phyloP scores from a whole-genome alignment of 2,797 vertebrate species.

The Podarcis lilfordi region DNA sequence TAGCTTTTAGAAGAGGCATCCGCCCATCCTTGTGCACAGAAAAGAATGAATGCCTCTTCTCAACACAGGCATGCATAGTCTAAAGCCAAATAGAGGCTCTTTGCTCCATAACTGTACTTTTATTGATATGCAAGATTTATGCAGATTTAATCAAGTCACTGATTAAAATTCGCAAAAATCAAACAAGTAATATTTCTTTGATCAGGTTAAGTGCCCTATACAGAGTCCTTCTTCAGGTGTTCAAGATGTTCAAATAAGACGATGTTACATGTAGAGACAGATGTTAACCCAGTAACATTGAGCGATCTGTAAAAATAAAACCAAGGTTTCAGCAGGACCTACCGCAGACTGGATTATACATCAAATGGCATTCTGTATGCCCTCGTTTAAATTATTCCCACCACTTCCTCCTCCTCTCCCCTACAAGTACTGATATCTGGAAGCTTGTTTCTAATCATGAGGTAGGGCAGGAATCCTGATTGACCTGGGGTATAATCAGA shows the following conservation, averaged over 20 bases:
- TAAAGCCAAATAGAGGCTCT: neutral
- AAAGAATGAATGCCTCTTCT: neutral
- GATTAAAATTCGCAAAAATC: neutral
- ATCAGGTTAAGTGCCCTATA: neutral
- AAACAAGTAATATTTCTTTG: neutral
- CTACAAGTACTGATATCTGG: too few species aligned
- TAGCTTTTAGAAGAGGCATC: too few species aligned
- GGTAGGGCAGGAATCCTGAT: neutral
- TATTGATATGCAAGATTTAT: neutral
- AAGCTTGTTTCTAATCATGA: neutral
- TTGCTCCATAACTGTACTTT: neutral
- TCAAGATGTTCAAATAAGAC: neutral
- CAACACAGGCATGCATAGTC: too few species aligned
- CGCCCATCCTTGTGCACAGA: neutral
- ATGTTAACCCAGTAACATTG: neutral
- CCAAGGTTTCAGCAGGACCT: neutral
- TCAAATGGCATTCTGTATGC: too few species aligned
- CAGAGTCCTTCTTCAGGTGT: neutral
- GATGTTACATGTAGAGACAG: neutral
- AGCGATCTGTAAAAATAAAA: neutral
- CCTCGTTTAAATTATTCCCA: neutral
- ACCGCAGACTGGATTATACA: too few species aligned
- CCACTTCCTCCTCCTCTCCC: too few species aligned
- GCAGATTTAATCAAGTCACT: neutral
- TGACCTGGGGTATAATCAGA: too few species aligned